Conservation (phyloP, 2,797 vertebrate genomes). For the Rhabdomys pumilio region DNA sequence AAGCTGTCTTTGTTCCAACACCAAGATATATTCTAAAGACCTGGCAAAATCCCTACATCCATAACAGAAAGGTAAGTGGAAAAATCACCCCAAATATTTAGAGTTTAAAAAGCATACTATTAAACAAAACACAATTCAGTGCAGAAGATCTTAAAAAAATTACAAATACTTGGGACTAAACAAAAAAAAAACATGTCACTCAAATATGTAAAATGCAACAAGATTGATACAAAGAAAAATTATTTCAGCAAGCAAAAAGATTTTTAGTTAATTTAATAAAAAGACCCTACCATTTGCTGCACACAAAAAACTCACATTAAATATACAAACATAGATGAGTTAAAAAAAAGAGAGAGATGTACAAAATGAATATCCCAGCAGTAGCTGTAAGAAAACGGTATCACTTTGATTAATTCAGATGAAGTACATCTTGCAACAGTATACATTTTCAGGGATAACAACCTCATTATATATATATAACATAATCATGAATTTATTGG, state of each 20-base stretch:
- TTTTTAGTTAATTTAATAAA: background rate
- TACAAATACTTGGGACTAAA: background rate
- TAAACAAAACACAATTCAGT: background rate
- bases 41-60: background rate
- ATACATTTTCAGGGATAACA: background rate
- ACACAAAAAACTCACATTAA: background rate
- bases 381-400: background rate
- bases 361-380: background rate
- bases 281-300: background rate
- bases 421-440: background rate
- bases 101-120: background rate
- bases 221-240: background rate
- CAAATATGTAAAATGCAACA: background rate
- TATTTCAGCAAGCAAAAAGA: background rate
- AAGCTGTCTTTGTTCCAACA: background rate
- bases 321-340: background rate
- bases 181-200: background rate
- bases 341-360: background rate
- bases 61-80: background rate
- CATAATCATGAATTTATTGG: background rate
- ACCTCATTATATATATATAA: background rate
- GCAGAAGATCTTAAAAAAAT: background rate
- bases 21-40: background rate
- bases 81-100: background rate
- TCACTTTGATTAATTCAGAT: background rate